Base-by-base conservation (phyloP, 1,140 invertebrate genomes). In the Drosophila baimaii region DNA sequence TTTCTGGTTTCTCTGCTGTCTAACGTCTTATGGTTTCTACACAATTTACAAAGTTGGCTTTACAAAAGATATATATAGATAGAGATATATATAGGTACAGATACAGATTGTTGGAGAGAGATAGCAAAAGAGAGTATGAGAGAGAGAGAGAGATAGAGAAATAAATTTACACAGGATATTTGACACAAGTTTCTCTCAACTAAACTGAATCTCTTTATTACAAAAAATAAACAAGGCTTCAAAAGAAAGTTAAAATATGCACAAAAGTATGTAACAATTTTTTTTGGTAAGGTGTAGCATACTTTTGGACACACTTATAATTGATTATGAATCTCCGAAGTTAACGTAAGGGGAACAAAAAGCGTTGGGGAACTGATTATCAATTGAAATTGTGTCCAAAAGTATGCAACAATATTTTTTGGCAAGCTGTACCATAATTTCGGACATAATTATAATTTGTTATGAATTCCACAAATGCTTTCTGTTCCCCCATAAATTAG, bases 31-130 rank as follows among this genome's bases (percentile, higher is more conserved):
- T 29, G 58, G 46, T 52, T 25, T 41, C 64, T 71, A 71, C 43
- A 55, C 29, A 69, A 46, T 69, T 55, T 70, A 70, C 66, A 70
- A 21, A 68, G 44, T 70, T 68, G 46, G 15, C 65, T 71, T 65
- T 71, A 71, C 64, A 56, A 56, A 56, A 66, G 2, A 51, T 49
- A 43, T 25, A 23, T 41, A 25, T 29, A 19, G 29, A 51, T 25
- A 51, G 31, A 12, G 27, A 51, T 17, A 43, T 41, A 33, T 37
- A 58, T 41, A 27, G 44, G 33, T 51, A 49, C 6, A 58, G 15
- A 71, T 37, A 29, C 33, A 47, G 25, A 51, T 51, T 47, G 35
- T 51, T 52, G 68, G 44, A 72, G 12, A 37, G 25, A 61, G 21
- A 52, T 33, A 52, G 17, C 27, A 31, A 31, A 15, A 33, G 13